Base-by-base conservation (phyloP, 2,888 invertebrate species). In the Drosophila leonis region DNA sequence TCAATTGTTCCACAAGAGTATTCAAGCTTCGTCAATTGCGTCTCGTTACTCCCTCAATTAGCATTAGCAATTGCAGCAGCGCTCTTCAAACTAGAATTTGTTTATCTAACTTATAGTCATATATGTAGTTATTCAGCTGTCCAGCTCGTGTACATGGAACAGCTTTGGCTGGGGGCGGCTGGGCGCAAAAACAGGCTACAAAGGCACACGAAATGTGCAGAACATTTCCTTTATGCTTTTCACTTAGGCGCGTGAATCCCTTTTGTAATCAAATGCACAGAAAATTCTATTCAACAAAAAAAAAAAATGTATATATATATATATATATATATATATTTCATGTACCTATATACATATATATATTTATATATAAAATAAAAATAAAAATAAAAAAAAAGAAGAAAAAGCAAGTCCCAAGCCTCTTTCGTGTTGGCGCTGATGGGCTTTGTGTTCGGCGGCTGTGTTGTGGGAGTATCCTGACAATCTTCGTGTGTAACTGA, bases 261-360 rank as follows among this genome's bases (percentile, higher is more conserved):
- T 84, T 83, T 83, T 83, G 83, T 89, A 89, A 83, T 83, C 88
- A 83, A 83, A 89, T 83, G 87, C 83, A 87, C 72, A 81, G 90
- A 89, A 89, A 83, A 83, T 89, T 87, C 79, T 75, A 55, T 83
- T 68, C 68, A 75, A 69, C 55, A 72, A 46, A 35, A 61, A 57
- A 39, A 60, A 56, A 18, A 41, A 18, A 39, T 24, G 31, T n/a
- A n/a, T 42, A 7, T 37, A 31, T 54, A 59, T 33, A 64, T 49
- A 27, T 29, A 29, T 10, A 10, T 42, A 49, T 37, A 64, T 49
- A 33, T 20, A 4, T 27, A 15, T 27, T n/a, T n/a, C 7, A 31
- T 31, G 8, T 31, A n/a, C 24, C 3, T 46, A 9, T 46, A 15
- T 46, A 46, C 24, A 44, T 24, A 39, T 41, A 37, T 20, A 29